A percentile compares a stretch with the other conserved stretches of the same genome.
These are phyloP conservation scores for Ptyas mucosa DNA, from an alignment of 2,113 vertebrate genomes.

Conservation along the genomic window DNA sequence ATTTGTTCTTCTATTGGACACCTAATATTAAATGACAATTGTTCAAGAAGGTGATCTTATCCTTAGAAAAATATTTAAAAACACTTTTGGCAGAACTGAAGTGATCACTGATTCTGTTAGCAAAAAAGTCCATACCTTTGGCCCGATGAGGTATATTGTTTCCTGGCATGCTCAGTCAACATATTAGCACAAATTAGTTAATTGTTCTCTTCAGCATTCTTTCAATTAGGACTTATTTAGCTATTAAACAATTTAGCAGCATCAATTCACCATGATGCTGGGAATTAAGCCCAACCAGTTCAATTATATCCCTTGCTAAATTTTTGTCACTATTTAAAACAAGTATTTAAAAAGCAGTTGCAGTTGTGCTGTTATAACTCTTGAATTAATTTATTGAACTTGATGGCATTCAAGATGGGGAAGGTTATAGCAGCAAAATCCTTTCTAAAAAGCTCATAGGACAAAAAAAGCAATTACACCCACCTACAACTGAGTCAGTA, in stretches of 20 bases:
- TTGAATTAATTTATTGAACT: not conserved
- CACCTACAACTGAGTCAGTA: not conserved
- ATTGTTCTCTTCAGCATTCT: not conserved
- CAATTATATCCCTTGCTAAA: not conserved
- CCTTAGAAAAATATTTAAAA: not conserved
- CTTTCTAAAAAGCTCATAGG: not conserved
- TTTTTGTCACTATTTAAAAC: not conserved
- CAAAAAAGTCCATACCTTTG: not conserved
- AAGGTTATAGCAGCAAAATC: not conserved
- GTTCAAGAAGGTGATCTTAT: not conserved
- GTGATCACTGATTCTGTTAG: not conserved
- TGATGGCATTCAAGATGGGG: not conserved
- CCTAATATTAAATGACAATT: not conserved
- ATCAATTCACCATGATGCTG: not conserved
- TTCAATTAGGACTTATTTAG: not conserved
- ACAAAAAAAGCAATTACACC: not conserved
- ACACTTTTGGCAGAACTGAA: not conserved
- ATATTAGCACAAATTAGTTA: not conserved
- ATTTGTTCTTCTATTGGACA: not conserved
- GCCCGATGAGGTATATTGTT: not conserved
- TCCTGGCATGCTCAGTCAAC: not conserved
- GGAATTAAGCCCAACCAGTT: not conserved
- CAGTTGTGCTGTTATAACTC: not conserved
- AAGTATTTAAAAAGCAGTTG: not conserved
- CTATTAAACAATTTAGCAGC: not conserved